A percentile compares a stretch with the other conserved stretches of the same genome.
These are phyloP conservation scores for Carcina quercana DNA, from an alignment of 2,888 invertebrate species.

Conservation along the genomic window DNA sequence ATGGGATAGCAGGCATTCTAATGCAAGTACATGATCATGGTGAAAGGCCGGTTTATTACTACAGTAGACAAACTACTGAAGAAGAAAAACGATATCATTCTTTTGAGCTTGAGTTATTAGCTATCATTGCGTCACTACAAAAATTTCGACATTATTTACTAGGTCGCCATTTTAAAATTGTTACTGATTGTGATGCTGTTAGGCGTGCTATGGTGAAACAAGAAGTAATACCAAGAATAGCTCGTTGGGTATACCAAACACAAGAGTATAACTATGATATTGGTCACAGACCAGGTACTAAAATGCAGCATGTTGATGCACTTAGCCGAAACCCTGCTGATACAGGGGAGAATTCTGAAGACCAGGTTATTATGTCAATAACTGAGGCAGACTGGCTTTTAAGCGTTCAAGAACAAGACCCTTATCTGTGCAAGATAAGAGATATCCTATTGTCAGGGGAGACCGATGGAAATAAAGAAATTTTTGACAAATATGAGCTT, in stretches of 20 bases:
- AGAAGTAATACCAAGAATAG: conserved; percentile 21
- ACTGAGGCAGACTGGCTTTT: conserved; percentile 20
- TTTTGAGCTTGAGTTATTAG: conserved; percentile 36
- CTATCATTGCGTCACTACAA: conserved; percentile 24
- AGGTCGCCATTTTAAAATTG: conserved; percentile 16
- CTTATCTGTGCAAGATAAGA: conserved; percentile 9
- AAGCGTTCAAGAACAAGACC: conserved; percentile 20
- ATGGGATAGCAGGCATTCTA: conserved; percentile 28
- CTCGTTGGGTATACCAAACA: conserved; percentile 19
- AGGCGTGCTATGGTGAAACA: conserved; percentile 18
- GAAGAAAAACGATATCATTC: conserved; percentile 33
- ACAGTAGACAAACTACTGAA: conserved; percentile 28
- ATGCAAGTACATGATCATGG: conserved; percentile 20
- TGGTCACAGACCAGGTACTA: conserved; percentile 13
- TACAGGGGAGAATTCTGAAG: conserved; percentile 22
- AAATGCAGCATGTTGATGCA: conserved; percentile 19
- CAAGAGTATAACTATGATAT: conserved; percentile 20
- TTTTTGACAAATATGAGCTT: conserved; percentile 21
- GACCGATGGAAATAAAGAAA: conserved; percentile 14
- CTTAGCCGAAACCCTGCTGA: conserved; percentile 14
- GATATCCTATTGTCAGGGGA: conserved; percentile 19
- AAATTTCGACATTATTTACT: conserved; percentile 30
- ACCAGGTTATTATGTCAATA: conserved; percentile 15
- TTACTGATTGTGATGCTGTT: conserved; percentile 21
- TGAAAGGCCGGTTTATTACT: conserved; percentile 26